Evolutionary conservation across 2,113 vertebrate genomes (phyloP), one percentile per base, ranked within the genome.

Genomic region (Myodes glareolus): DNA sequence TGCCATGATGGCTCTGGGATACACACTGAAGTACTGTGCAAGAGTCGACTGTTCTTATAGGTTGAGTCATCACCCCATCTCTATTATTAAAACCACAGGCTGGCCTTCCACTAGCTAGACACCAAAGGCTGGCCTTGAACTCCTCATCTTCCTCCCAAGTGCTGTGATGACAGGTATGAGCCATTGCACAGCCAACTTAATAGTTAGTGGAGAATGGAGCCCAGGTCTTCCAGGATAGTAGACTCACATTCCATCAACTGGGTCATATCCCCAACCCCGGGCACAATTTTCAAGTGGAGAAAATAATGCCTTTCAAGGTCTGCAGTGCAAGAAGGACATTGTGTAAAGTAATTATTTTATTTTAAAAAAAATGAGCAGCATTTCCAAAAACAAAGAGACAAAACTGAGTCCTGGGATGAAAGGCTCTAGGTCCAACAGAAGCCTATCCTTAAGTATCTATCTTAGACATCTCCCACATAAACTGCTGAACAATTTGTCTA

Each of bases 281-380:
- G 16, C 27, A 85, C 61, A 13, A 67, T 45, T 67, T 45, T 45
- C 47, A 47, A 33, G 5, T 42, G 4, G 0, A 33, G 7, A 45
- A 45, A 33, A 21, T 29, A 45, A 7, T 86, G 31, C 25, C 78
- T 94, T 86, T 42, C 52, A 39, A 92, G 47, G 6, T 10, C 27
- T 70, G 23, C 50, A 0, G 2, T 29, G 14, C 9, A 86, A 93
- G 10, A 95, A 93, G 73, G 25, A 13, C 11, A 93, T 19, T 52
- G 39, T 55, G 82, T 84, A 27, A 81, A 61, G 33, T 77, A 94
- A 93, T 80, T 23, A 39, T 42, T 88, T 73, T 55, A 58, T 31
- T 78, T 47, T 70, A n/a, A 75, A 29, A 92, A 91, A 96, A 81
- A 25, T 68, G 7, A 88, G 39, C 19, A 90, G 14, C 14, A 85